Evolutionary conservation across 2,113 vertebrate genomes (phyloP).

Genomic region (Chaetorhynchus papuensis): DNA sequence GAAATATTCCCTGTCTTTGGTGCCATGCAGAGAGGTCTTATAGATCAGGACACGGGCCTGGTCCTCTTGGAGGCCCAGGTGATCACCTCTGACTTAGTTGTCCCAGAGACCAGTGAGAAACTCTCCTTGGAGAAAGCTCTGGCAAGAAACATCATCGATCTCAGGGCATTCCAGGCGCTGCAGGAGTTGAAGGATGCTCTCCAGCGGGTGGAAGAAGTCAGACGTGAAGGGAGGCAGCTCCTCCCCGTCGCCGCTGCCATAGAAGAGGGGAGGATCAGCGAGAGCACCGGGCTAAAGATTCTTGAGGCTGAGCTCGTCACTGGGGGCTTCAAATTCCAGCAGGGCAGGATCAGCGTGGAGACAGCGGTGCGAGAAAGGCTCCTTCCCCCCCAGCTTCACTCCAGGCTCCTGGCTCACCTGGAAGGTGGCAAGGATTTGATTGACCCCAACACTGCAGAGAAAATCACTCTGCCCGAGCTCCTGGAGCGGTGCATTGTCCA

Average conservation of each 20-base stretch:
- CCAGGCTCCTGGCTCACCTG: slow-evolving; percentile 71
- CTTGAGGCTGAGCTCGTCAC: slow-evolving; percentile 80
- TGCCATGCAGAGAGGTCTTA: slow-evolving; percentile 89
- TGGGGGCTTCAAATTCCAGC: slow-evolving; percentile 71
- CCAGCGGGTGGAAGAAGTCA: slow-evolving; percentile 49
- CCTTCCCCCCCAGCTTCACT: slow-evolving; percentile 61
- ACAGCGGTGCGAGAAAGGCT: slow-evolving; percentile 71
- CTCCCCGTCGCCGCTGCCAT: slow-evolving; percentile 75
- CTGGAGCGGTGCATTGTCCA: slow-evolving; percentile 76
- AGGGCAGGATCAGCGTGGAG: slow-evolving; percentile 72
- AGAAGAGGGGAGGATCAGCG: slow-evolving; percentile 77
- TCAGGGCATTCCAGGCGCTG: slow-evolving; percentile 68
- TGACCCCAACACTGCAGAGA: slow-evolving; percentile 91
- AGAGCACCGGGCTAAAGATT: slow-evolving; percentile 81
- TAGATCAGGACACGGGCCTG: slow-evolving; percentile 91
- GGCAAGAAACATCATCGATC: slow-evolving; percentile 77
- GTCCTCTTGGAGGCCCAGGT: slow-evolving; percentile 88
- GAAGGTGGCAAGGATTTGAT: slow-evolving; percentile 77
- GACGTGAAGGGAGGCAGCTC: slow-evolving; percentile 28
- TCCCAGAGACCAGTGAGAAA: slow-evolving; percentile 75
- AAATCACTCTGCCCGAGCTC: slow-evolving; percentile 77
- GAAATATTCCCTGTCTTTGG: slow-evolving; percentile 90
- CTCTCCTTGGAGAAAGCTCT: slow-evolving; percentile 82
- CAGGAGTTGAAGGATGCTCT: slow-evolving; percentile 75
- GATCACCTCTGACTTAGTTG: slow-evolving; percentile 81